Conservation (phyloP, 2,113 vertebrate genomes). For the Dasyornis broadbenti region DNA sequence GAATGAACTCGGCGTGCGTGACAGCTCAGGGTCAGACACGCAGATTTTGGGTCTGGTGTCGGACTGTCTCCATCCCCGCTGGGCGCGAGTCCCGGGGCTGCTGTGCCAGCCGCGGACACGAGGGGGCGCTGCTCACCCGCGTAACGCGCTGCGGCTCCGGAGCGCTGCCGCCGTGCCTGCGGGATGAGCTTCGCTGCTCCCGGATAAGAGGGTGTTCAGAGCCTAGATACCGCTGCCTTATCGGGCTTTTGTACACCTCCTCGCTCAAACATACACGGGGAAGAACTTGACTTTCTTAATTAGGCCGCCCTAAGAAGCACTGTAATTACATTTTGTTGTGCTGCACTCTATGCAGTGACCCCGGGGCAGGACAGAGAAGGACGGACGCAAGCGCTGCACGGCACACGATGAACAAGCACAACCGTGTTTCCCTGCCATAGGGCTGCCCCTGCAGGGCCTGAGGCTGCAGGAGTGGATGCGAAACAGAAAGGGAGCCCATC, state of each 20-base stretch:
- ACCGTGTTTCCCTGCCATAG: rapidly evolving
- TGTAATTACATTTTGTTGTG: not conserved
- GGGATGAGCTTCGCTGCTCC: not conserved
- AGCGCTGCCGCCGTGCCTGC: rapidly evolving
- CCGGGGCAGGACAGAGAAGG: not conserved
- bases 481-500: not conserved
- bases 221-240: rapidly evolving
- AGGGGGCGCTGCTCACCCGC: not conserved
- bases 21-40: no score
- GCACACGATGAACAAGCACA: rapidly evolving
- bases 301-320: not conserved
- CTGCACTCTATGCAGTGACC: not conserved
- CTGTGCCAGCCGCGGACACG: rapidly evolving
- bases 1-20: rapidly evolving
- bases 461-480: not conserved
- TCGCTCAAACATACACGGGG: rapidly evolving
- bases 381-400: rapidly evolving
- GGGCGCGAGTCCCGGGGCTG: not conserved
- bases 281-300: rapidly evolving
- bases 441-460: not conserved
- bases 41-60: no score
- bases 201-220: no score
- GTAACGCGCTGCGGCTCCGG: not conserved
- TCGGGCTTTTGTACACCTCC: rapidly evolving
- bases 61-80: no score